These are phyloP conservation scores for Rhaphigaster nebulosa DNA, from an alignment of 2,888 invertebrate genomes.

Conservation along the genomic window DNA sequence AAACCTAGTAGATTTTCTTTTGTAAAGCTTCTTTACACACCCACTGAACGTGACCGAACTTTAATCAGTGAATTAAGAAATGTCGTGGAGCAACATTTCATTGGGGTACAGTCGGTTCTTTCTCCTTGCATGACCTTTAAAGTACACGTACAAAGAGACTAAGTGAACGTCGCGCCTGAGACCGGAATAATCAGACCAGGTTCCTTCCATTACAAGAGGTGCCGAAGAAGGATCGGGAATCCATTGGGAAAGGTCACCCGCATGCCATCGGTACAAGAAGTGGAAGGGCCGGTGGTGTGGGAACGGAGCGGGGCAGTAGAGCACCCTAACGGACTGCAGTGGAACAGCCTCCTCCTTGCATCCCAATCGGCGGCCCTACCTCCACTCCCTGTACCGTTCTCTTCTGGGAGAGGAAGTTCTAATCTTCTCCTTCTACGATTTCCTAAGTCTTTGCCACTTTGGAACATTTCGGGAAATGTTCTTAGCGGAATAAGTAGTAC, in stretches of 20 bases:
- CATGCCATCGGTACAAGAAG: not conserved
- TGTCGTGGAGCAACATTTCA: not conserved
- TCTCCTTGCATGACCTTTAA: constrained; percentile 26
- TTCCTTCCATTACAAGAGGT: not conserved
- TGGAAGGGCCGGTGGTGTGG: constrained; percentile 4
- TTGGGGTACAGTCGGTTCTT: not conserved
- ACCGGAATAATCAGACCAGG: constrained; percentile 1
- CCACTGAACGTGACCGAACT: not conserved
- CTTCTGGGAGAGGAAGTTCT: not conserved
- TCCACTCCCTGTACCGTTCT: not conserved
- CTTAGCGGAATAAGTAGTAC: too few species aligned
- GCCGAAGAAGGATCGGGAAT: not conserved
- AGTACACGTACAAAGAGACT: not conserved
- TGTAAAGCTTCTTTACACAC: not conserved
- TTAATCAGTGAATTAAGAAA: not conserved
- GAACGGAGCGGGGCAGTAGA: constrained; percentile 27
- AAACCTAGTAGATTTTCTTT: not conserved
- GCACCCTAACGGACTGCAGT: not conserved
- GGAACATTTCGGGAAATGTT: too few species aligned
- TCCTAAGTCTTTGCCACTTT: too few species aligned
- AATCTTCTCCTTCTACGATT: not conserved
- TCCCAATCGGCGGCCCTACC: not conserved
- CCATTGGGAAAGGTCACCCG: constrained; percentile 3
- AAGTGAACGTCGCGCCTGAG: not conserved
- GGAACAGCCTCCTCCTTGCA: not conserved